phyloP scores from a whole-genome alignment of 2,888 invertebrate species.

The Candidula unifasciata region DNA sequence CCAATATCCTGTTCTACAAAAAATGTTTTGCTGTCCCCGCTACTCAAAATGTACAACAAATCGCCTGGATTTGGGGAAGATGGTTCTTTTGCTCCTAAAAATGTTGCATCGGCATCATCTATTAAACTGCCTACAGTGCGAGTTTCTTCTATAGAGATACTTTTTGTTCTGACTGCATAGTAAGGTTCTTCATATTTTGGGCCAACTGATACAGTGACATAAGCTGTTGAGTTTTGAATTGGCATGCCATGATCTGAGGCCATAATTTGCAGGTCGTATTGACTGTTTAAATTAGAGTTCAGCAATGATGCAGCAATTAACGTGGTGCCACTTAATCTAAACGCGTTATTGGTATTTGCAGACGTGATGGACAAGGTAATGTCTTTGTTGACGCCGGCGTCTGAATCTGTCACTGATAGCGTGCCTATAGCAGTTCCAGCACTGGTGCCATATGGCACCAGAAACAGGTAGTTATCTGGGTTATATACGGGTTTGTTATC shows the following conservation, averaged over 20 bases:
- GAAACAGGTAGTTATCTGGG: constrained; percentile 43
- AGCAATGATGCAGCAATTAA: background rate
- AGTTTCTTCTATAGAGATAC: constrained; percentile 16
- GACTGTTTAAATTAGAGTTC: constrained; percentile 21
- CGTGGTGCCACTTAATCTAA: constrained; percentile 7
- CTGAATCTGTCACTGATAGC: constrained; percentile 54
- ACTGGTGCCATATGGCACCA: constrained; percentile 47
- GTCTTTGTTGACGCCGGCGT: constrained; percentile 59
- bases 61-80: constrained; percentile 7
- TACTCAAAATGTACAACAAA: constrained; percentile 60
- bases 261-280: constrained; percentile 39
- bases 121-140: constrained; percentile 1
- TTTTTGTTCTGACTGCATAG: background rate
- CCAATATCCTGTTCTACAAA: constrained; percentile 61
- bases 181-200: background rate
- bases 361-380: constrained; percentile 60
- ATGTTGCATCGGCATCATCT: constrained; percentile 27
- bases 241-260: constrained; percentile 61
- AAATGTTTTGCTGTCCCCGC: constrained; percentile 61
- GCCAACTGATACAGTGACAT: constrained; percentile 47
- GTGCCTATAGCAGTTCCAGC: constrained; percentile 39
- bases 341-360: background rate
- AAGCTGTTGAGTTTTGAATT: constrained; percentile 53
- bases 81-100: constrained; percentile 24
- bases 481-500: constrained; percentile 58